Percentiles rank a stretch among this genome's conserved stretches.
Evolutionary conservation across 2,888 invertebrate genomes (phyloP).

Genomic region (Tetrapedia diversipes): DNA sequence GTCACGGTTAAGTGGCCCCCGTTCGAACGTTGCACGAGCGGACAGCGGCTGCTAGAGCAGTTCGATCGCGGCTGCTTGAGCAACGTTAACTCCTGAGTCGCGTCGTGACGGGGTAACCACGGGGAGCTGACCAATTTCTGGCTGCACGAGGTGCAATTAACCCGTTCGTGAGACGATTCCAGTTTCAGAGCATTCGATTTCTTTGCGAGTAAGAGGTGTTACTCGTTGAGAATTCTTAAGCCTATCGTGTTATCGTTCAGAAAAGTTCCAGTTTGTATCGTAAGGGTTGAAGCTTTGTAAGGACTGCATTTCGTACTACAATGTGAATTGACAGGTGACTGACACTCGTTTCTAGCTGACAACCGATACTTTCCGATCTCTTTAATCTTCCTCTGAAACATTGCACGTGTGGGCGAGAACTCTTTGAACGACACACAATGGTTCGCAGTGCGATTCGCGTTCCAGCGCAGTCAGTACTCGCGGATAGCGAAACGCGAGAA

Average conservation of each 20-base stretch:
- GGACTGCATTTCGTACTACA: too few species aligned
- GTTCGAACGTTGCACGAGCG: neutral
- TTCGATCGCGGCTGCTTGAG: constrained; percentile 22
- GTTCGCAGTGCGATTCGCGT: constrained; percentile 20
- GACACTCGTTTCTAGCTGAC: neutral
- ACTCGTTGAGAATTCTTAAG: neutral
- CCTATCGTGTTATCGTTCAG: too few species aligned
- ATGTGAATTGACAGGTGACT: too few species aligned
- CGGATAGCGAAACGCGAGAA: constrained; percentile 10
- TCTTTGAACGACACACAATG: constrained; percentile 13
- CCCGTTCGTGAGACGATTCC: neutral
- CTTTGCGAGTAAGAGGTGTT: too few species aligned
- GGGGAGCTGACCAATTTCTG: neutral
- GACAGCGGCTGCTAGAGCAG: constrained; percentile 11
- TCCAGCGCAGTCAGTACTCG: constrained; percentile 9
- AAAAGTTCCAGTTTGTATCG: too few species aligned
- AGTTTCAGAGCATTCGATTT: neutral
- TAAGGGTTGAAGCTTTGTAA: too few species aligned
- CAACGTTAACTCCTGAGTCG: neutral
- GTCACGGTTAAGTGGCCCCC: constrained; percentile 13
- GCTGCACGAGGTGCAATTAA: neutral
- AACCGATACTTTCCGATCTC: neutral
- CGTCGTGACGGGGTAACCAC: neutral
- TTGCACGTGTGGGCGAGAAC: constrained; percentile 12
- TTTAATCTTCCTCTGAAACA: constrained; percentile 20